Evolutionary conservation across 2,888 invertebrate genomes (phyloP).

Genomic region (Mycalesis mineus): DNA sequence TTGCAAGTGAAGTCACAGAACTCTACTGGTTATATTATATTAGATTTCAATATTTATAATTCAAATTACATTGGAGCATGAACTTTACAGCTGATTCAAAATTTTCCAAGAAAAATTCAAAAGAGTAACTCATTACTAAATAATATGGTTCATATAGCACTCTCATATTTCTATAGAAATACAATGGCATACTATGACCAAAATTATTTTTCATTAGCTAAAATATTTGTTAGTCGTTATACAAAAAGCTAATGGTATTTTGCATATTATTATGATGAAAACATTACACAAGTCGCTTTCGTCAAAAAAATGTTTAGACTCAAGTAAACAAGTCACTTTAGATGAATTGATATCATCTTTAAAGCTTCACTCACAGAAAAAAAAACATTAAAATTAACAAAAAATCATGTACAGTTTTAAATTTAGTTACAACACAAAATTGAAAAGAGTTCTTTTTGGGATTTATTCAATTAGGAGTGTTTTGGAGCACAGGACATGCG

Average conservation of each 20-base stretch:
- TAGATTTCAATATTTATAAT: too few relatives aligned
- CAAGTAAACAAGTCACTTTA: neutral
- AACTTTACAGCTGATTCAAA: too few relatives aligned
- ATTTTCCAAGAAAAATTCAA: too few relatives aligned
- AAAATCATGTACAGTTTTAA: neutral
- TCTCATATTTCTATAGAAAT: too few relatives aligned
- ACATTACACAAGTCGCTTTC: neutral
- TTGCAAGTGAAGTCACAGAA: too few relatives aligned
- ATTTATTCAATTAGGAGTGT: conserved; percentile 9
- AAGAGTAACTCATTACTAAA: too few relatives aligned
- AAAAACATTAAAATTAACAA: conserved; percentile 9
- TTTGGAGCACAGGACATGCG: conserved; percentile 34
- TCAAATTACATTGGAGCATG: too few relatives aligned
- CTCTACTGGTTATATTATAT: too few relatives aligned
- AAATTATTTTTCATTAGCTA: neutral
- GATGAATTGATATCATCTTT: neutral
- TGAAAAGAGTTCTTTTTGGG: neutral
- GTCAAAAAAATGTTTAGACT: neutral
- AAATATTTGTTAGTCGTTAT: neutral
- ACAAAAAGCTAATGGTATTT: neutral
- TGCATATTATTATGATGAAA: conserved; percentile 8
- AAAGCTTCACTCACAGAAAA: conserved; percentile 12
- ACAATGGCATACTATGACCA: too few relatives aligned
- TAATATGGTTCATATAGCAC: too few relatives aligned
- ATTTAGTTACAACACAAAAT: conserved; percentile 5